phyloP scores from a whole-genome alignment of 2,113 vertebrate genomes.

The Chrysochloris asiatica region DNA sequence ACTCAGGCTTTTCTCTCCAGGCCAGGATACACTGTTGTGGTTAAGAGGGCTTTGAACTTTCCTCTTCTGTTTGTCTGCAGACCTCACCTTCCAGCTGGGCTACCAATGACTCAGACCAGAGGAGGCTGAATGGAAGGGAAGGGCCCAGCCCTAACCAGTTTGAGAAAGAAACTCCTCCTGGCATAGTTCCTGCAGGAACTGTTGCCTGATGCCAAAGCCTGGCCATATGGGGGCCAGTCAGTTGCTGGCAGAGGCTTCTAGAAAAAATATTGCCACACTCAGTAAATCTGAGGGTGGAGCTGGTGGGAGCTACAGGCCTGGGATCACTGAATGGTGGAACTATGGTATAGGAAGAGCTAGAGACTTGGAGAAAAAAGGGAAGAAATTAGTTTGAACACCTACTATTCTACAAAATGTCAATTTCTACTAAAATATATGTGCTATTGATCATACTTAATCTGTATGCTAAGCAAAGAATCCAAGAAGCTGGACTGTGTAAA shows the following conservation, averaged over 20 bases:
- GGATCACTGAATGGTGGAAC: not conserved
- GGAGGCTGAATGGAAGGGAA: not conserved
- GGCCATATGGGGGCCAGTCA: not conserved
- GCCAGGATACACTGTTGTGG: not conserved
- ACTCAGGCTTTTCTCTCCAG: not conserved
- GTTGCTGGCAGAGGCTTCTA: conserved; percentile 13
- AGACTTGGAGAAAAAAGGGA: not conserved
- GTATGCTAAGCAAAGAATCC: not conserved
- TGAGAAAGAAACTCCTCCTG: not conserved
- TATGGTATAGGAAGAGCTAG: not conserved
- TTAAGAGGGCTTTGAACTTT: not conserved
- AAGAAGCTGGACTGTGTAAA: not conserved
- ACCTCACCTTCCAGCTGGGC: not conserved
- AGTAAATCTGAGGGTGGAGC: not conserved
- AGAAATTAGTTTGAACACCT: not conserved
- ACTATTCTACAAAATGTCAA: too few relatives aligned
- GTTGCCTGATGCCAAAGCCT: conserved; percentile 31
- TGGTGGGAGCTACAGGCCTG: not conserved
- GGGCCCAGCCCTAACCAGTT: conserved; percentile 1
- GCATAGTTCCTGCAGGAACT: not conserved
- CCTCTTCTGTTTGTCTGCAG: not conserved
- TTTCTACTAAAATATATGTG: too few relatives aligned
- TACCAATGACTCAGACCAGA: not conserved
- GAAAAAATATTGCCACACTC: not conserved
- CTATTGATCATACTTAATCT: not conserved